These are phyloP conservation scores for Tachina grossa DNA, from an alignment of 2,888 invertebrate genomes.

Conservation along the genomic window DNA sequence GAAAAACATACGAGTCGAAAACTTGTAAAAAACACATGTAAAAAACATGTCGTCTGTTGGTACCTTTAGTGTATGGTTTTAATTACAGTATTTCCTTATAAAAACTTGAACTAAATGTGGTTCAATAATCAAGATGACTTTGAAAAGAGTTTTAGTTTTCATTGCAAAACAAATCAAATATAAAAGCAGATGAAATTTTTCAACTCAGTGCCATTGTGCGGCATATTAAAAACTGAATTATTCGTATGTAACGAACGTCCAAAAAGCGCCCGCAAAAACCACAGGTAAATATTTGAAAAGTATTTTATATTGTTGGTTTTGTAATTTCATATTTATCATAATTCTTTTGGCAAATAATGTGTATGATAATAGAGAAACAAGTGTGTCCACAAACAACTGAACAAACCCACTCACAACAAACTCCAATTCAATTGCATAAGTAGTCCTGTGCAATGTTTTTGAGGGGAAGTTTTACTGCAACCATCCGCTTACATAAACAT, in stretches of 20 bases:
- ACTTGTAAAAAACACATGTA: too few species aligned
- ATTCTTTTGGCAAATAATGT: constrained; percentile 70
- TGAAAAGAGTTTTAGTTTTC: too few species aligned
- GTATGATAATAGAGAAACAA: constrained; percentile 25
- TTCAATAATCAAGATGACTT: too few species aligned
- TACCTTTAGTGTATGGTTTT: too few species aligned
- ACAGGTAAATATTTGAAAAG: constrained; percentile 69
- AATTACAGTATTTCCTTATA: too few species aligned
- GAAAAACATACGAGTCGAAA: too few species aligned
- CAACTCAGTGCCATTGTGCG: not conserved
- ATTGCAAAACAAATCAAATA: too few species aligned
- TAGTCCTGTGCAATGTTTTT: constrained; percentile 12
- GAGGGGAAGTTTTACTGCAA: not conserved
- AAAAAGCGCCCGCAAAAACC: constrained; percentile 59
- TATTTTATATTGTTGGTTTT: constrained; percentile 71
- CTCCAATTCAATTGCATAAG: not conserved
- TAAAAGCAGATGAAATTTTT: too few species aligned
- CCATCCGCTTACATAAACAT: not conserved
- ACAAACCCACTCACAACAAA: not conserved
- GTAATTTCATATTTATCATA: constrained; percentile 71
- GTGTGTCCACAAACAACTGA: not conserved
- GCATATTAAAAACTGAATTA: constrained; percentile 31
- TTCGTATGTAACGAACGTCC: not conserved
- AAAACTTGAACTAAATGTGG: too few species aligned
- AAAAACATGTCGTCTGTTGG: too few species aligned